Evolutionary conservation across 2,113 vertebrate species (phyloP).

Genomic region (Muntiacus reevesi): DNA sequence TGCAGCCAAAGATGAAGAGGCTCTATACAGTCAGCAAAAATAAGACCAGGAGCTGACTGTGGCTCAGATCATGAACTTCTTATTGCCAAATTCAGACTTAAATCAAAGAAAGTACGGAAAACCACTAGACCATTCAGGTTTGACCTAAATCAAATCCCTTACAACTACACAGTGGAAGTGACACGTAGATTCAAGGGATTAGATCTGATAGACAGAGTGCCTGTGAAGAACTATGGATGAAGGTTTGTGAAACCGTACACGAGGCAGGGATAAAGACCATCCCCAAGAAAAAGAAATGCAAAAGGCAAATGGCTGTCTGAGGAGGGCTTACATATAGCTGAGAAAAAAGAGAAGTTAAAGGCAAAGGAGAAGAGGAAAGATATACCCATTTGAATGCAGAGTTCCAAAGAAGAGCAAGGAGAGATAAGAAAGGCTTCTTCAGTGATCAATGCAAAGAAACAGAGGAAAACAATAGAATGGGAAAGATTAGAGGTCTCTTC

Average conservation of each 20-base stretch:
- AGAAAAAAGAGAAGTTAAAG: not conserved
- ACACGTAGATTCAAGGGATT: not conserved
- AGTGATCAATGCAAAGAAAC: not conserved
- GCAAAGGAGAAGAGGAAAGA: not conserved
- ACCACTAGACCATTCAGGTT: not conserved
- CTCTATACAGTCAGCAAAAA: not conserved
- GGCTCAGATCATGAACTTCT: not conserved
- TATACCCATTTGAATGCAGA: not conserved
- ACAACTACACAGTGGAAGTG: not conserved
- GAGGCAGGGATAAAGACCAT: not conserved
- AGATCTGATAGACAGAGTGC: not conserved
- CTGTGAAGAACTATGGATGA: not conserved
- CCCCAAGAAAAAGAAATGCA: not conserved
- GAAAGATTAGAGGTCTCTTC: not conserved
- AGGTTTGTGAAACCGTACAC: not conserved
- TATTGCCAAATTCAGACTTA: not conserved
- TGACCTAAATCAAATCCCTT: not conserved
- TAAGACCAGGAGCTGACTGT: not conserved
- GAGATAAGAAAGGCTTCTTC: not conserved
- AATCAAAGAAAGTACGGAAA: not conserved
- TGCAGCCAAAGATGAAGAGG: not conserved
- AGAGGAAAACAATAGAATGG: not conserved
- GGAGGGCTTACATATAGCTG: not conserved
- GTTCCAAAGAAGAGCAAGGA: not conserved
- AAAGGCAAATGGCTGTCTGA: not conserved